These are phyloP conservation scores for Nomia melanderi DNA, from an alignment of 1,140 invertebrate species.

Conservation along the genomic window DNA sequence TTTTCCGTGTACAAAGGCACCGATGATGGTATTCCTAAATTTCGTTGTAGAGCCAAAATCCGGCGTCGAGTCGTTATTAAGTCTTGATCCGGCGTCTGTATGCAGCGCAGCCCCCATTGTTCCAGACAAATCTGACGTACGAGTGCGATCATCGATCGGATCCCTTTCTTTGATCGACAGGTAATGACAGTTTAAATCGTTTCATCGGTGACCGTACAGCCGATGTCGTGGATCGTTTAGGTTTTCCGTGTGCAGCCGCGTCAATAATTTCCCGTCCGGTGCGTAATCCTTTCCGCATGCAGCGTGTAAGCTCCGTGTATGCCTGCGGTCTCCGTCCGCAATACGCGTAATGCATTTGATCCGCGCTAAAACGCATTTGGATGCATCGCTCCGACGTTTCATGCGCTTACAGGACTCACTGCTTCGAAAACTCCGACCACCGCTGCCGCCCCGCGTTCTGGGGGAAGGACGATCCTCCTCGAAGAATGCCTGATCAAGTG, in stretches of 20 bases:
- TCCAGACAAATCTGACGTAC: constrained; percentile 74
- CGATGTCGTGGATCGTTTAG: constrained; percentile 62
- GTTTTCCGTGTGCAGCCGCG: constrained; percentile 14
- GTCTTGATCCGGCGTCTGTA: constrained; percentile 70
- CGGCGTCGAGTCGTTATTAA: constrained; percentile 71
- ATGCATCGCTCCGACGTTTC: constrained; percentile 65
- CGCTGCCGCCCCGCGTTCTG: not conserved
- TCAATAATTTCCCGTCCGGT: constrained; percentile 58
- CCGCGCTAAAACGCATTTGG: constrained; percentile 74
- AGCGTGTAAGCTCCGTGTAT: constrained; percentile 69
- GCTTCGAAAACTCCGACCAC: constrained; percentile 43
- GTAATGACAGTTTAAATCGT: constrained; percentile 75
- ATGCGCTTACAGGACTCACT: constrained; percentile 64
- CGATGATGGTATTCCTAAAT: constrained; percentile 52
- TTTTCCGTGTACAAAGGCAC: constrained; percentile 38
- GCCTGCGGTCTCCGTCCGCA: constrained; percentile 54
- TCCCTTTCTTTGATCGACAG: constrained; percentile 74
- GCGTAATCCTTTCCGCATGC: constrained; percentile 74
- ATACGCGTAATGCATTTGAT: constrained; percentile 74
- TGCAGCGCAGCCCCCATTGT: constrained; percentile 65
- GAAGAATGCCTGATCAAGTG: constrained; percentile 39
- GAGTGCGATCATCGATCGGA: constrained; percentile 74
- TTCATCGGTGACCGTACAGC: constrained; percentile 53
- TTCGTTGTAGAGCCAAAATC: constrained; percentile 51
- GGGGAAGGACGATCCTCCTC: constrained; percentile 10